Percentiles rank a stretch among this genome's conserved stretches.
Evolutionary conservation across 2,113 vertebrate genomes (phyloP).

Genomic region (Helogale parvula): DNA sequence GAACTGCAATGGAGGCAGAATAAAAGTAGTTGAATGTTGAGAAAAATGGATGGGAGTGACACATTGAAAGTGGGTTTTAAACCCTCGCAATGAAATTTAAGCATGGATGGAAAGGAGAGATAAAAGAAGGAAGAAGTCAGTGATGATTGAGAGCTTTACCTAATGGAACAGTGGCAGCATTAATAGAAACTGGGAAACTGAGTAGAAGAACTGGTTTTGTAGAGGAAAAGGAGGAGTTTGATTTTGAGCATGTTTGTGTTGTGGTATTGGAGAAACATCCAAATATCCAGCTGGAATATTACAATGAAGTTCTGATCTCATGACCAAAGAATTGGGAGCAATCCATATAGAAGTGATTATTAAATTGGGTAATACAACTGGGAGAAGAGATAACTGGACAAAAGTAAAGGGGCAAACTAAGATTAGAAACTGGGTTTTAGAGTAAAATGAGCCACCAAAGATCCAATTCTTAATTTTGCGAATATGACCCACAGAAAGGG

Average conservation of each 20-base stretch:
- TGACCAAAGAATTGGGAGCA: background rate
- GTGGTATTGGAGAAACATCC: conserved; percentile 1
- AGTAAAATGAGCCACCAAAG: conserved; percentile 24
- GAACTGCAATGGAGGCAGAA: background rate
- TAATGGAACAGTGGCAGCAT: background rate
- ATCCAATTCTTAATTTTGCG: conserved; percentile 43
- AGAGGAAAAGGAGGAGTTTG: conserved; percentile 32
- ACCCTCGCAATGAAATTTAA: background rate
- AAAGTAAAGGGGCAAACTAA: conserved; percentile 18
- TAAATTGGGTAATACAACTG: background rate
- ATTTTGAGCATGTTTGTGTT: conserved; percentile 49
- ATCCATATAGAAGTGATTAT: conserved; percentile 5
- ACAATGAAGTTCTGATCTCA: background rate
- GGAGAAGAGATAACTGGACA: background rate
- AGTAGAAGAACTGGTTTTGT: conserved; percentile 55
- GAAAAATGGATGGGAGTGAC: background rate
- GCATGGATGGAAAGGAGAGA: background rate
- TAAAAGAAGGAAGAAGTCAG: background rate
- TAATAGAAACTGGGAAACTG: background rate
- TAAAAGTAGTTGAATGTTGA: background rate
- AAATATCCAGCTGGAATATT: conserved; percentile 12
- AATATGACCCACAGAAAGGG: background rate
- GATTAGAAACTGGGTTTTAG: conserved; percentile 48
- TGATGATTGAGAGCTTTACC: background rate
- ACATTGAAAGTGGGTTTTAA: background rate